These are phyloP conservation scores for Sebastes steindachneri DNA, from an alignment of 2,797 vertebrate genomes.

Conservation along the genomic window DNA sequence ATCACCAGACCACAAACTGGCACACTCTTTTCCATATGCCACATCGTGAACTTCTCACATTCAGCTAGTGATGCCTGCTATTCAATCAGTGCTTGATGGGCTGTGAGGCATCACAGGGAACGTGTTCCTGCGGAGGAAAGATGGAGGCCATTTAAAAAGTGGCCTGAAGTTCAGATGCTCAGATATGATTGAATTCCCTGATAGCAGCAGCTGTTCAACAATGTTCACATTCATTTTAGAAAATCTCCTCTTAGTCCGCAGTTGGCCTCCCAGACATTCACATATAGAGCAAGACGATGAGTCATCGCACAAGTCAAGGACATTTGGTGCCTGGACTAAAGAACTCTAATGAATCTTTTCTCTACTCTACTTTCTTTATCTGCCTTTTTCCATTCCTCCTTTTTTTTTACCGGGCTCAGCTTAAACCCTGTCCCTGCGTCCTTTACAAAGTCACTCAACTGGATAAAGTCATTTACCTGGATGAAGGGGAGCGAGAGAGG, in stretches of 20 bases:
- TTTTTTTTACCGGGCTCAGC: slow-evolving; percentile 66
- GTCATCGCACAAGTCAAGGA: slow-evolving; percentile 67
- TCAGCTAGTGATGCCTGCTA: background rate
- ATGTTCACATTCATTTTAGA: background rate
- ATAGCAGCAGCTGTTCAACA: slow-evolving; percentile 4
- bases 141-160: slow-evolving; percentile 15
- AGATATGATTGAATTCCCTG: background rate
- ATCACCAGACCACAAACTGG: background rate
- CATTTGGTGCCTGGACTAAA: slow-evolving; percentile 52
- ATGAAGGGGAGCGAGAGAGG: slow-evolving; percentile 46
- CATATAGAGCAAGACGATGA: slow-evolving; percentile 56
- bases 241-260: background rate
- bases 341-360: slow-evolving; percentile 72
- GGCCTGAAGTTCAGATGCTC: slow-evolving; percentile 3
- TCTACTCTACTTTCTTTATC: slow-evolving; percentile 63
- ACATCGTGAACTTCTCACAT: background rate
- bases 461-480: slow-evolving; percentile 82
- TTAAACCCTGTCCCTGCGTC: slow-evolving; percentile 60
- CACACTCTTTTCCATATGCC: slow-evolving; percentile 1
- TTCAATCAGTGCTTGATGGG: slow-evolving; percentile 19
- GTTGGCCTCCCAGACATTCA: slow-evolving; percentile 40
- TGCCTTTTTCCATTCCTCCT: slow-evolving; percentile 35
- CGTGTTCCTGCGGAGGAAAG: background rate
- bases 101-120: background rate
- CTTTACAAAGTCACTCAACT: slow-evolving; percentile 80